Evolutionary conservation across 2,888 invertebrate genomes (phyloP).

Genomic region (Dryadula phaetusa): DNA sequence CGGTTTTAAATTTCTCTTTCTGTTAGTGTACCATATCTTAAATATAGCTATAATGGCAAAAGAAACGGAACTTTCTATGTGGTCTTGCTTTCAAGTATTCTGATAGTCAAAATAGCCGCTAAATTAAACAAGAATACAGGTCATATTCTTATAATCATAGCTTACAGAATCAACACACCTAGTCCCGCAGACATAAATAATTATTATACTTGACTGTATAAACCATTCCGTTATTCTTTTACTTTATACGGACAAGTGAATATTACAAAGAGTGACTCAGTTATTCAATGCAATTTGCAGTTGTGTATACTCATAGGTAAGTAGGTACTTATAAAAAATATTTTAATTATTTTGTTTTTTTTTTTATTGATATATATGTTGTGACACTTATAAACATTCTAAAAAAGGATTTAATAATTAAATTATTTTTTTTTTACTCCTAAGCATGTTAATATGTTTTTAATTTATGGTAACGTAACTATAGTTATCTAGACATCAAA

Average conservation of each 20-base stretch:
- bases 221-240: conserved; percentile 12
- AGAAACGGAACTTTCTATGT: conserved; percentile 38
- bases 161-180: conserved; percentile 8
- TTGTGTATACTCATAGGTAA: not conserved
- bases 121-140: conserved; percentile 12
- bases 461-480: too few species aligned
- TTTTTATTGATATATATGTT: too few species aligned
- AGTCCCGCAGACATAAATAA: conserved; percentile 1
- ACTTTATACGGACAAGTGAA: not conserved
- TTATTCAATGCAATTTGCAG: not conserved
- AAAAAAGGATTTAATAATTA: too few species aligned
- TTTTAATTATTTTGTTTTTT: not conserved
- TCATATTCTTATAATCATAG: conserved; percentile 15
- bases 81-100: not conserved
- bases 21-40: not conserved
- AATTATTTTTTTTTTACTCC: too few species aligned
- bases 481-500: not conserved
- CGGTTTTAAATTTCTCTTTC: conserved; percentile 15
- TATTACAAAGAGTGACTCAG: not conserved
- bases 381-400: too few species aligned
- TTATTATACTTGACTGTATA: conserved; percentile 7
- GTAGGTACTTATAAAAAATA: not conserved
- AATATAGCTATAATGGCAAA: conserved; percentile 14
- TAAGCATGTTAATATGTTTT: too few species aligned
- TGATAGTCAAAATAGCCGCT: conserved; percentile 16